A percentile compares a stretch with the other conserved stretches of the same genome.
Evolutionary conservation across 2,797 vertebrate genomes (phyloP).

Genomic region (Paedocypris micromegethes): DNA sequence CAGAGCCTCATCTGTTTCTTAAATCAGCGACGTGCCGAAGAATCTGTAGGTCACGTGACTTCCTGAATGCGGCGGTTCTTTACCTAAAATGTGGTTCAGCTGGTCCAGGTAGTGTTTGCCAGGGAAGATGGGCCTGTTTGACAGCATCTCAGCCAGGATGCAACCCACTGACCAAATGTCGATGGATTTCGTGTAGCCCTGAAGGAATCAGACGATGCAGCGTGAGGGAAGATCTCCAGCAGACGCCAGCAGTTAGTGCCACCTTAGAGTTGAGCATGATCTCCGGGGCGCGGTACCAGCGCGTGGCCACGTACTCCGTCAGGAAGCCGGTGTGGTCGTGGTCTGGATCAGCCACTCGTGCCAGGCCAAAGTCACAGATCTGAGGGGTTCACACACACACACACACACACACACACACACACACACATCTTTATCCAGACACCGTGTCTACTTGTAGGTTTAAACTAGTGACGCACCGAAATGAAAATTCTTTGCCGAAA

Average conservation of each 20-base stretch:
- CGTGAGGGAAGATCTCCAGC: not conserved
- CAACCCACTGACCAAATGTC: constrained; percentile 95
- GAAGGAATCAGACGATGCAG: constrained; percentile 11
- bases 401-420: too few relatives aligned
- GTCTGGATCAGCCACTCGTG: constrained; percentile 82
- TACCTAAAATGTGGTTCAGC: constrained; percentile 86
- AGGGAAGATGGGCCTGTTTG: constrained; percentile 85
- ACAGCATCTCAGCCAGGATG: constrained; percentile 90
- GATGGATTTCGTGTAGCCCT: constrained; percentile 89
- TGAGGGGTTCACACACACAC: constrained; percentile 38
- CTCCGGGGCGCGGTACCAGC: constrained; percentile 92
- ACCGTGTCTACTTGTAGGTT: too few relatives aligned
- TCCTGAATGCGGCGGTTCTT: not conserved
- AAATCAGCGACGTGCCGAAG: too few relatives aligned
- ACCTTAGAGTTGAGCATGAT: constrained; percentile 95
- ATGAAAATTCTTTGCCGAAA: too few relatives aligned
- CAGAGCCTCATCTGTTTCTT: too few relatives aligned
- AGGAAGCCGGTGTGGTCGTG: constrained; percentile 85
- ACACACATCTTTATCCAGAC: too few relatives aligned
- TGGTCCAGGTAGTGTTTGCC: constrained; percentile 91
- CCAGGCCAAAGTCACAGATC: constrained; percentile 92
- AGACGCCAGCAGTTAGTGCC: not conserved
- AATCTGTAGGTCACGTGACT: too few relatives aligned
- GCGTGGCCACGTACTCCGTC: constrained; percentile 89
- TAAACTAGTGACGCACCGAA: too few relatives aligned